A percentile compares a stretch with the other conserved stretches of the same genome.
phyloP scores from a whole-genome alignment of 2,797 vertebrate genomes.

The Etheostoma perlongum region DNA sequence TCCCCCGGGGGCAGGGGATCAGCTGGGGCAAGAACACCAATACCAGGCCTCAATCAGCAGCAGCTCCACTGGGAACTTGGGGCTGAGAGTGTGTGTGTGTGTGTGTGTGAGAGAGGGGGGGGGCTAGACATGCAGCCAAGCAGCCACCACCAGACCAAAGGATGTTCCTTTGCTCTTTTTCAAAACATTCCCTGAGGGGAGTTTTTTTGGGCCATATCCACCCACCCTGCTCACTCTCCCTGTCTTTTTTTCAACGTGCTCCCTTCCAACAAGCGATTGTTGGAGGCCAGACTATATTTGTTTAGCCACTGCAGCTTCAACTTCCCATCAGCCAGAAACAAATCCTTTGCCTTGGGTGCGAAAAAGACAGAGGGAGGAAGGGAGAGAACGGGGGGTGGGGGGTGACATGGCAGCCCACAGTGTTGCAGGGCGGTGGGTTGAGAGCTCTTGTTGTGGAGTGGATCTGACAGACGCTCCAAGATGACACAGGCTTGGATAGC shows the following conservation, averaged over 20 bases:
- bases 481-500: constrained; percentile 73
- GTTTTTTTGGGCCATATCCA: constrained; percentile 60
- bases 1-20: constrained; percentile 73
- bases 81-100: constrained; percentile 29
- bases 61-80: constrained; percentile 71
- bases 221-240: constrained; percentile 42
- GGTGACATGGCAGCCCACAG: constrained; percentile 49
- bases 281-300: constrained; percentile 83
- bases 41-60: constrained; percentile 81
- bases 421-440: constrained; percentile 54
- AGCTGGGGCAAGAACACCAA: constrained; percentile 81
- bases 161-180: constrained; percentile 82
- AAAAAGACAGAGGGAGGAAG: constrained; percentile 42
- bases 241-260: constrained; percentile 26
- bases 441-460: constrained; percentile 76
- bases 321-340: constrained; percentile 77
- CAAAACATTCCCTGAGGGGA: constrained; percentile 77
- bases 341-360: constrained; percentile 71
- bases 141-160: constrained; percentile 78
- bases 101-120: constrained; percentile 11
- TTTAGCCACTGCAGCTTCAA: constrained; percentile 75
- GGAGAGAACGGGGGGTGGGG: constrained; percentile 12
- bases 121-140: constrained; percentile 50
- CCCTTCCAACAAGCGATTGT: constrained; percentile 63
- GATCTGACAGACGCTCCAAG: constrained; percentile 82